Conservation (phyloP, 2,797 vertebrate species). For the Tokudaia tokunoshimensis region DNA sequence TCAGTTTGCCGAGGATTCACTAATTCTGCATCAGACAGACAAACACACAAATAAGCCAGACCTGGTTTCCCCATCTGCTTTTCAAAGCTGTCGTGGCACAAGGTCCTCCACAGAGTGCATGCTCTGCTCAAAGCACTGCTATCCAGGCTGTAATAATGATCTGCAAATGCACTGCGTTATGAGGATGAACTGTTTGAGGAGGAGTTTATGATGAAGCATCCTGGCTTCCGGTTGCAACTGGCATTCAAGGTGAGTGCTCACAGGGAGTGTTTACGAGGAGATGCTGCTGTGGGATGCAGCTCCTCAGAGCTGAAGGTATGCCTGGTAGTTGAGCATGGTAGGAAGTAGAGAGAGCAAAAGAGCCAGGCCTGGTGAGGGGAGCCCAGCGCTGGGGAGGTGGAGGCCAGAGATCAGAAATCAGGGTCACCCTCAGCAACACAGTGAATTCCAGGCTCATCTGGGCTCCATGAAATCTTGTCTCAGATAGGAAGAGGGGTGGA, state of each 20-base stretch:
- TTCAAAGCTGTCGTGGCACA: not conserved
- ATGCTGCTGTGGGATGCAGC: not conserved
- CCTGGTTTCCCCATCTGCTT: not conserved
- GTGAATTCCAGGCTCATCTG: no score
- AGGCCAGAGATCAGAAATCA: not conserved
- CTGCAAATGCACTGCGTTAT: not conserved
- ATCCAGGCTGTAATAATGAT: not conserved
- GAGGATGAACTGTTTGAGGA: not conserved
- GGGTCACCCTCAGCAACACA: not conserved
- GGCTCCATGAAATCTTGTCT: not conserved
- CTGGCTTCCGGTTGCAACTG: slow-evolving; percentile 26
- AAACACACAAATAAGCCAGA: not conserved
- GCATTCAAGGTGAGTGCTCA: slow-evolving; percentile 47
- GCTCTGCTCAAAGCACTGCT: not conserved
- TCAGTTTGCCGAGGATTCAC: slow-evolving; percentile 89
- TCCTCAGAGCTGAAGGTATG: not conserved
- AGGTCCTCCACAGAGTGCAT: not conserved
- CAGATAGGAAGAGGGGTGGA: not conserved
- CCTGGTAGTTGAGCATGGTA: not conserved
- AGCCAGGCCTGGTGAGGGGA: not conserved
- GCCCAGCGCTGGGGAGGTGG: not conserved
- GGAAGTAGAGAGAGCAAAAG: not conserved
- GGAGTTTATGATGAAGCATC: slow-evolving; percentile 14
- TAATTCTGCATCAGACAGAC: slow-evolving; percentile 86
- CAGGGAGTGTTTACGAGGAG: slow-evolving; percentile 29